These are phyloP conservation scores for Lasioglossum vierecki DNA, from an alignment of 2,888 invertebrate species.

Conservation along the genomic window DNA sequence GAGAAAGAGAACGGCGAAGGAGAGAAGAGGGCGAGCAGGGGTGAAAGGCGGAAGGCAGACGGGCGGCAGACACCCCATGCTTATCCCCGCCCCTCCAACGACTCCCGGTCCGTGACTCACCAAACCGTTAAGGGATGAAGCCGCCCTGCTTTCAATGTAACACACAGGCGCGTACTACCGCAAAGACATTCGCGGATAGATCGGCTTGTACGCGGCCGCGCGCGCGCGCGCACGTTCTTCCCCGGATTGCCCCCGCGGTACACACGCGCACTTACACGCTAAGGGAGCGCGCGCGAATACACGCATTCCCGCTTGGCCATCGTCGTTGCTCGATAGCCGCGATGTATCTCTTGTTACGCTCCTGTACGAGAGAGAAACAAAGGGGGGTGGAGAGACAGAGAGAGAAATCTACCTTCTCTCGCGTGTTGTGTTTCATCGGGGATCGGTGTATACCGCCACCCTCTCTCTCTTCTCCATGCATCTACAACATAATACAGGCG, in stretches of 20 bases:
- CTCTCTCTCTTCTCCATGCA: background rate
- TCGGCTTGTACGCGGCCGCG: slow-evolving; percentile 3
- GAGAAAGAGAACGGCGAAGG: slow-evolving; percentile 67
- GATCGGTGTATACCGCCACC: background rate
- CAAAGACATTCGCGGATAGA: slow-evolving; percentile 23
- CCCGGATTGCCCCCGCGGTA: slow-evolving; percentile 21
- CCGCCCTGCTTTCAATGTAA: slow-evolving; percentile 76
- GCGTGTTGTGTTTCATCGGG: slow-evolving; percentile 54
- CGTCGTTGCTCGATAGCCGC: slow-evolving; percentile 39
- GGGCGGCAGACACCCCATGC: slow-evolving; percentile 83
- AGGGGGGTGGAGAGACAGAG: background rate
- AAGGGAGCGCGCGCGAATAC: background rate
- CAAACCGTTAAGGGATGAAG: slow-evolving; percentile 83
- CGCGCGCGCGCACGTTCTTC: background rate
- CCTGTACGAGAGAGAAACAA: slow-evolving; percentile 7
- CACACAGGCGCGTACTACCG: slow-evolving; percentile 50
- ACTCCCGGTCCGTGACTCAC: slow-evolving; percentile 80
- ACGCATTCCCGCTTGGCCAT: background rate
- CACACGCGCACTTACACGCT: background rate
- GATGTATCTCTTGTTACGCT: slow-evolving; percentile 56
- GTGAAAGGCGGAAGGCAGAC: slow-evolving; percentile 81
- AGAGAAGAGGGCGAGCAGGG: slow-evolving; percentile 55
- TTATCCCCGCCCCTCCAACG: slow-evolving; percentile 74
- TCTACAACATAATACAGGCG: background rate
- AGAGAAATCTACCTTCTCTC: background rate